Evolutionary conservation across 1,140 invertebrate species (phyloP), one percentile per base, ranked within the genome.

Genomic region (Heliconius hermathena): DNA sequence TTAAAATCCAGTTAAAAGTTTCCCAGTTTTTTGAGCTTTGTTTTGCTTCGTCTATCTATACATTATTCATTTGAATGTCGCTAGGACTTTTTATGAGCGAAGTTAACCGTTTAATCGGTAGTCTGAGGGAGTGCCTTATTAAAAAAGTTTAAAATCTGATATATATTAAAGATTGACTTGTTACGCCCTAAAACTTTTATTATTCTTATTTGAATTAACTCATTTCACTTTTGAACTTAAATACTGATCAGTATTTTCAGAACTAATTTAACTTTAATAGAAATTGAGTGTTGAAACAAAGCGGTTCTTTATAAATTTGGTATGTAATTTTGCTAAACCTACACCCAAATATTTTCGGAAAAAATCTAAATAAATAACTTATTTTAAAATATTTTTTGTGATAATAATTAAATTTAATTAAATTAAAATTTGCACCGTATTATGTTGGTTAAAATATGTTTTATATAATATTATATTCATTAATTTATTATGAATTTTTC

Each of bases 91-190:
- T 79, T 79, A 79, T 73, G 78, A 79, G 73, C 38, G 71, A 79
- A 79, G 78, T 79, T 75, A 75, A 60, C 57, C 73, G 38, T 74
- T 74, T 79, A 79, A 74, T 74, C 73, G 71, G 60, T 66, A 75
- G 46, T 71, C 60, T 26, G 49, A 9, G 29, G 29, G 73, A 60
- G 54, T 73, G 54, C 41, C 26, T 70, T 74, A 79, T 75, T 79
- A 75, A 79, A 78, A 78, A 79, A 74, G 78, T 79, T 78, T 78
- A 22, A 75, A 70, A 33, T 74, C 41, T 46, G 11, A 11, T 9
- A 66, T 66, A 66, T 66, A 66, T 66, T 66, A 66, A 66, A 4
- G 26, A 29, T 29, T 29, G 60, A 29, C 26, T 66, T 66, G 60
- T 66, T 66, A 66, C 60, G 26, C 13, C 11, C 54, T 3, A 16